A percentile compares a stretch with the other conserved stretches of the same genome.
phyloP scores from a whole-genome alignment of 2,113 vertebrate species.

The Carassius carassius region DNA sequence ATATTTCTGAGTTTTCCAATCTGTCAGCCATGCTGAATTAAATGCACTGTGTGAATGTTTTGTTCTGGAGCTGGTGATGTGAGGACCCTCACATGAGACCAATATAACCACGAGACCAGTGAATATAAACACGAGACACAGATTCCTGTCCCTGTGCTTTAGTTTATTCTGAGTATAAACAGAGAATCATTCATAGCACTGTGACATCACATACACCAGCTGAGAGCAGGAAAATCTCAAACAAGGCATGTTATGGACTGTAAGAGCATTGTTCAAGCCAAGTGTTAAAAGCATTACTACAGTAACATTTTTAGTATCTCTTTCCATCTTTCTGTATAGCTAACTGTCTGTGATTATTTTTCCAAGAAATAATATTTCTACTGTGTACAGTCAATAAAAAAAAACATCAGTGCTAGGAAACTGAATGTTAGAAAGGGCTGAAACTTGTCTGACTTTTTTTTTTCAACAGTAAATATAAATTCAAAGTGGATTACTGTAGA shows the following conservation, averaged over 20 bases:
- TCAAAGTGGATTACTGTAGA: neutral
- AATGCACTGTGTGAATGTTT: neutral
- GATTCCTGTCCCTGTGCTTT: conserved; percentile 60
- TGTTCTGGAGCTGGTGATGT: neutral
- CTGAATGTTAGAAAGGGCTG: neutral
- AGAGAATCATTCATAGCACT: conserved; percentile 35
- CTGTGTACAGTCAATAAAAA: neutral
- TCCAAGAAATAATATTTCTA: neutral
- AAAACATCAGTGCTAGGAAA: neutral
- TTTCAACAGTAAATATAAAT: neutral
- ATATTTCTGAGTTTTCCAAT: neutral
- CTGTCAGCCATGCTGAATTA: neutral
- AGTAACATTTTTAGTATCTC: neutral
- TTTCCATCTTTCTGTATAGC: neutral
- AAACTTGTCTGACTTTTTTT: neutral
- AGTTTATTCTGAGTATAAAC: conserved; percentile 12
- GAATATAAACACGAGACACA: conserved; percentile 66
- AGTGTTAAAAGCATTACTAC: neutral
- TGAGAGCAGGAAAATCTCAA: conserved; percentile 24
- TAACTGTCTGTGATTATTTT: neutral
- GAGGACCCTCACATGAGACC: conserved; percentile 67
- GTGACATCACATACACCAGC: conserved; percentile 32
- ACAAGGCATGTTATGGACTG: conserved; percentile 33
- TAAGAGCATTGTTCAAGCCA: neutral
- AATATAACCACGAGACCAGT: conserved; percentile 64